Evolutionary conservation across 2,797 vertebrate genomes (phyloP).

Genomic region (Eidolon dupreanum): DNA sequence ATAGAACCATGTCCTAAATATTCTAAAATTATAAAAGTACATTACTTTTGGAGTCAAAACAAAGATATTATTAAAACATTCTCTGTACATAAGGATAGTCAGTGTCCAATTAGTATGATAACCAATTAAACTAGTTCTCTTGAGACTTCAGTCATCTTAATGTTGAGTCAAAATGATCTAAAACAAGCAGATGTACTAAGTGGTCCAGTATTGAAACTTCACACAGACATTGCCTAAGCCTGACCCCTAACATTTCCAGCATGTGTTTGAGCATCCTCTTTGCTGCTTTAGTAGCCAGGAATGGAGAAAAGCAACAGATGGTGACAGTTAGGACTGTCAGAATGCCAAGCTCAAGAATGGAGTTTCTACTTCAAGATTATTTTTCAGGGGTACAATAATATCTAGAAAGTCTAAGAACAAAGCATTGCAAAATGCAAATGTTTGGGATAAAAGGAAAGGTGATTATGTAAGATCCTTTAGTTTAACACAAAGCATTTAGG

Average conservation of each 20-base stretch:
- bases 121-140: neutral
- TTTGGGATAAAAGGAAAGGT: neutral
- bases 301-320: slow-evolving; percentile 66
- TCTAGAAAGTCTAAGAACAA: slow-evolving; percentile 4
- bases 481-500: slow-evolving; percentile 14
- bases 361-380: slow-evolving; percentile 51
- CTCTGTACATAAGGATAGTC: neutral
- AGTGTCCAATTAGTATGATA: neutral
- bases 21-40: neutral
- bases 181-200: slow-evolving; percentile 38
- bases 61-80: slow-evolving; percentile 7
- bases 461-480: neutral
- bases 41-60: neutral
- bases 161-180: neutral
- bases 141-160: neutral
- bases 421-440: slow-evolving; percentile 1
- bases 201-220: neutral
- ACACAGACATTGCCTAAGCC: neutral
- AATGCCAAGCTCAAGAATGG: slow-evolving; percentile 47
- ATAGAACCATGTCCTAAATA: neutral
- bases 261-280: neutral
- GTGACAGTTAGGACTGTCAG: slow-evolving; percentile 40
- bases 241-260: slow-evolving; percentile 16
- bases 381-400: slow-evolving; percentile 33
- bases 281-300: slow-evolving; percentile 19